Conservation (phyloP, 1,140 invertebrate genomes). For the Drosophila pandora region DNA sequence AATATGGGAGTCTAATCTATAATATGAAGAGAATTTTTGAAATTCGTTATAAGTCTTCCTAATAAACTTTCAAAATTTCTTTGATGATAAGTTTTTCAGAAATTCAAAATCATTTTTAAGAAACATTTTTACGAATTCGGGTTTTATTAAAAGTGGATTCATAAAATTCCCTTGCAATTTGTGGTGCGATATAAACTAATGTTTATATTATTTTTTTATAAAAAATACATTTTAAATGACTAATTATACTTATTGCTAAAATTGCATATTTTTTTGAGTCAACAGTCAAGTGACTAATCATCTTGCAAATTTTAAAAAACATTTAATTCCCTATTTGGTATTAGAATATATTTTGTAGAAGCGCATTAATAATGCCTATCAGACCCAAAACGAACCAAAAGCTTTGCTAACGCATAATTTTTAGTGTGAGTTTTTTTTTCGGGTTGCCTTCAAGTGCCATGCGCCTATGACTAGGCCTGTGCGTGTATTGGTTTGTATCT, state of each 20-base stretch:
- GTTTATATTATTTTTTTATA: too few relatives aligned
- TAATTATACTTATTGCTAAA: too few relatives aligned
- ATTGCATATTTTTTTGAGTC: too few relatives aligned
- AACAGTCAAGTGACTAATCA: too few relatives aligned
- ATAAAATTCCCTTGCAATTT: too few relatives aligned
- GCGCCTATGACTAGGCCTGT: conserved; percentile 31
- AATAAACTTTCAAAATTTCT: too few relatives aligned
- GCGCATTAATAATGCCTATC: conserved; percentile 39
- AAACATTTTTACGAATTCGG: too few relatives aligned
- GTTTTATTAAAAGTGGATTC: too few relatives aligned
- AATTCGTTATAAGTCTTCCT: not conserved
- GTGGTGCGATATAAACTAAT: too few relatives aligned
- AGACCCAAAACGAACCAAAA: conserved; percentile 16
- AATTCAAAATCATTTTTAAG: too few relatives aligned
- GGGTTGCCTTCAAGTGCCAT: conserved; percentile 50
- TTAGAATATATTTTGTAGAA: conserved; percentile 11
- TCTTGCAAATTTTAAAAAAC: not conserved
- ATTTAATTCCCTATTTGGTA: not conserved
- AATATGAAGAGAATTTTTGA: not conserved
- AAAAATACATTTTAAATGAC: too few relatives aligned
- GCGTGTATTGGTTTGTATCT: not conserved
- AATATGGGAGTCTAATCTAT: not conserved
- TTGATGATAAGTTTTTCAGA: too few relatives aligned
- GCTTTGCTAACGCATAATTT: conserved; percentile 48
- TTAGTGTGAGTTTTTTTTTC: conserved; percentile 7